Percentiles rank a stretch among this genome's conserved stretches.
Evolutionary conservation across 2,888 invertebrate species (phyloP).

Genomic region (Escarpia spicata): DNA sequence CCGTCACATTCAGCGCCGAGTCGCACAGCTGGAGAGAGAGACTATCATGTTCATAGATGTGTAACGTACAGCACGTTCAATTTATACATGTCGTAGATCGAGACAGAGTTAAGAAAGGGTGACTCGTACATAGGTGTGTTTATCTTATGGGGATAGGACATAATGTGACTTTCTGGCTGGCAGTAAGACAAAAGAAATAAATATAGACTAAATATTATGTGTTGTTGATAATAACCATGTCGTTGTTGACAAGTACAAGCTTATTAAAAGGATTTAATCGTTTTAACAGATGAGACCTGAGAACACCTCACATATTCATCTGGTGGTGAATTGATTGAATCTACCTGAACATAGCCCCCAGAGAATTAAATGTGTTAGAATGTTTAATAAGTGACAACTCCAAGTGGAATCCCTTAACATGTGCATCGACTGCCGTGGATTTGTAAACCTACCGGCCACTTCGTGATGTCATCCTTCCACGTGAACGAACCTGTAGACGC

Average conservation of each 20-base stretch:
- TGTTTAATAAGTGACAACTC: not conserved
- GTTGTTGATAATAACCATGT: not conserved
- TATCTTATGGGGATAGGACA: not conserved
- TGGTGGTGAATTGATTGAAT: not conserved
- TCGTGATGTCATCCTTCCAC: conserved; percentile 97
- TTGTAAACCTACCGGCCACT: conserved; percentile 82
- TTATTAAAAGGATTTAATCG: not conserved
- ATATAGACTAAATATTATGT: not conserved
- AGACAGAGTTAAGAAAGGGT: not conserved
- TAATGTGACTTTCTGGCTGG: not conserved
- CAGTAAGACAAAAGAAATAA: not conserved
- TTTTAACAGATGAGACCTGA: not conserved
- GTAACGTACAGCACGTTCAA: not conserved
- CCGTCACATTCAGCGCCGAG: conserved; percentile 17
- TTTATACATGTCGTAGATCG: not conserved
- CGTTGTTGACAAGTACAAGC: not conserved
- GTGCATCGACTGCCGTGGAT: not conserved
- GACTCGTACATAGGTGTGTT: not conserved
- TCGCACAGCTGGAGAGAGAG: conserved; percentile 23
- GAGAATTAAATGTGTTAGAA: not conserved
- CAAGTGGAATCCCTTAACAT: not conserved
- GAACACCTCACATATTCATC: not conserved
- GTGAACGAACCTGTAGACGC: conserved; percentile 93
- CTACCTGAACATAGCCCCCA: not conserved
- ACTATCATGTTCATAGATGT: not conserved